These are phyloP conservation scores for Orthosia gracilis DNA, from an alignment of 2,888 invertebrate species.

Conservation along the genomic window DNA sequence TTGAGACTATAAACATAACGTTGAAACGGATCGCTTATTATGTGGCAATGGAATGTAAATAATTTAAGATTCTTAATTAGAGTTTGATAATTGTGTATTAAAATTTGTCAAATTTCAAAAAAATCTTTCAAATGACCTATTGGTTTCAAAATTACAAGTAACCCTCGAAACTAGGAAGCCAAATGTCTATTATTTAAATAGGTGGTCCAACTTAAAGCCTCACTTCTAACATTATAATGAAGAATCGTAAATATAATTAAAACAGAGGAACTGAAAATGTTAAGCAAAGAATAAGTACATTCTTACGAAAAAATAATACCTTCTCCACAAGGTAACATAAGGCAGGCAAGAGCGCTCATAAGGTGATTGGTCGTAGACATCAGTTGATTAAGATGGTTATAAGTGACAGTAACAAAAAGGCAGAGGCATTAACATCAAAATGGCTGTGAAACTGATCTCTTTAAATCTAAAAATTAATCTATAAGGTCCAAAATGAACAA, in stretches of 20 bases:
- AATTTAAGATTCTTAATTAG: constrained; percentile 13
- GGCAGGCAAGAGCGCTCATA: constrained; percentile 84
- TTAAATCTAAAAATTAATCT: constrained; percentile 73
- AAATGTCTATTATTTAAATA: constrained; percentile 73
- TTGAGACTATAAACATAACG: neutral
- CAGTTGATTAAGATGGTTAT: constrained; percentile 59
- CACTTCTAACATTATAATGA: constrained; percentile 71
- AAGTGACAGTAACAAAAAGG: constrained; percentile 72
- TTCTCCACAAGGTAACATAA: constrained; percentile 79
- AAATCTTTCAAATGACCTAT: neutral
- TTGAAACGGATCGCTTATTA: neutral
- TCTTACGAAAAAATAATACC: constrained; percentile 73
- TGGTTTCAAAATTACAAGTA: constrained; percentile 56
- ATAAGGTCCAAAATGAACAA: constrained; percentile 71
- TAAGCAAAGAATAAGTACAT: constrained; percentile 74
- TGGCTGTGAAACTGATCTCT: constrained; percentile 72
- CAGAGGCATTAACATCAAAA: constrained; percentile 79
- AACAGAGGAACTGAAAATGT: constrained; percentile 60
- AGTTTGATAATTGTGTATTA: constrained; percentile 51
- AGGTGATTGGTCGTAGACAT: constrained; percentile 67
- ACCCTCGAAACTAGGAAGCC: constrained; percentile 61
- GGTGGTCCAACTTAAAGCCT: constrained; percentile 84
- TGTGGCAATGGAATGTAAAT: constrained; percentile 5
- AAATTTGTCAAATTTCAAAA: constrained; percentile 45
- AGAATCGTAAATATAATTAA: constrained; percentile 69